Percentiles rank a stretch among this genome's conserved stretches.
Evolutionary conservation across 2,113 vertebrate genomes (phyloP).

Genomic region (Chroicocephalus ridibundus): DNA sequence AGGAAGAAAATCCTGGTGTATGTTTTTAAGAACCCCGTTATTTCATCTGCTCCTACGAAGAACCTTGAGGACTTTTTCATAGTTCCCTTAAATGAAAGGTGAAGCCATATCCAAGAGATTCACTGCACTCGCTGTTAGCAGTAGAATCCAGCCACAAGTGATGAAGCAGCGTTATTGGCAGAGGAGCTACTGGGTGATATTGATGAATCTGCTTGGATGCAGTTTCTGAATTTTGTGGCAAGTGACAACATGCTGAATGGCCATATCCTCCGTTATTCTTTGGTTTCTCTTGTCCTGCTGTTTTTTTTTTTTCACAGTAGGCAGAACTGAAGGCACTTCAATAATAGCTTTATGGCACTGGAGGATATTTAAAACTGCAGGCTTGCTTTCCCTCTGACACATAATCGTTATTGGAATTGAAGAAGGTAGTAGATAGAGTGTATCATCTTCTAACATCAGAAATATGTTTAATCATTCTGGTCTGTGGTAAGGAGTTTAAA

Average conservation of each 20-base stretch:
- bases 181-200: neutral
- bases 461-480: neutral
- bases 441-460: neutral
- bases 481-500: constrained; percentile 3
- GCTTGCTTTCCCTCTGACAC: neutral
- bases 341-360: neutral
- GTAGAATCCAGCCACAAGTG: neutral
- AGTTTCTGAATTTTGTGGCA: neutral
- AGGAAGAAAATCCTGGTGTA: neutral
- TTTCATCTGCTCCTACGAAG: neutral
- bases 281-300: neutral
- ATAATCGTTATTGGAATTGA: neutral
- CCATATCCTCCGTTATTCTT: neutral
- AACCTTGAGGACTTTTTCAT: neutral
- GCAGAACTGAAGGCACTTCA: neutral
- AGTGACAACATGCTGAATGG: neutral
- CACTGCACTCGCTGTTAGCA: neutral
- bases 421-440: neutral
- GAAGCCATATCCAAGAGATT: neutral
- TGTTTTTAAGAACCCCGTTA: neutral
- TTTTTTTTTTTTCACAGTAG: neutral
- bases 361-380: neutral
- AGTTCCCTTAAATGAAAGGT: neutral
- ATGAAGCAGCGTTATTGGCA: neutral
- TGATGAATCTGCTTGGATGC: neutral